Conservation (phyloP, 2,113 vertebrate genomes). For the Phoenicopterus ruber region DNA sequence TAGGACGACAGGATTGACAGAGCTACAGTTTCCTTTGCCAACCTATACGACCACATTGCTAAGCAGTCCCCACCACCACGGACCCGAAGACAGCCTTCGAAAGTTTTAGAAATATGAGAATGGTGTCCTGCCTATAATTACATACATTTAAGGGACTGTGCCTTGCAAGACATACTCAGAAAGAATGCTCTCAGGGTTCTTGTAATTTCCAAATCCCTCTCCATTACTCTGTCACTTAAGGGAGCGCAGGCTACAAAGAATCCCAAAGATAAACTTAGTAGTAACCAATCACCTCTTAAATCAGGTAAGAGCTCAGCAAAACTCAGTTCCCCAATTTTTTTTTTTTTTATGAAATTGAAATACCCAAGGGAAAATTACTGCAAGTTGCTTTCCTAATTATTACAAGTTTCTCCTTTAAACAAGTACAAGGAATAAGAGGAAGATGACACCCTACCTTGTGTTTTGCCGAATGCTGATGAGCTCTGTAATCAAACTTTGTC, state of each 20-base stretch:
- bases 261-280: neutral
- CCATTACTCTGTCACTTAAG: neutral
- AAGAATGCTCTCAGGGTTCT: too few species aligned
- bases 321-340: neutral
- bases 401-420: neutral
- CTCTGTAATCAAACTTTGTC: conserved; percentile 92
- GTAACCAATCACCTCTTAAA: neutral
- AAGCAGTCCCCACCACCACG: neutral
- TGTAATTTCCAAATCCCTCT: neutral
- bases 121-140: neutral
- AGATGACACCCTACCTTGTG: conserved; percentile 80
- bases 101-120: neutral
- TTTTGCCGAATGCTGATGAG: conserved; percentile 94
- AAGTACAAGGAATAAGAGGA: neutral
- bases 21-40: neutral
- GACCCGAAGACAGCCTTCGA: neutral
- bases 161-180: neutral
- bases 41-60: neutral
- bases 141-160: neutral
- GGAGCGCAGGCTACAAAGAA: neutral
- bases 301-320: neutral
- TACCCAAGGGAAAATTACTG: neutral
- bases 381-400: too few species aligned
- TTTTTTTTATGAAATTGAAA: neutral
- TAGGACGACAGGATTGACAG: neutral